Evolutionary conservation across 2,888 invertebrate species (phyloP).

Genomic region (Stegana nigrithorax): DNA sequence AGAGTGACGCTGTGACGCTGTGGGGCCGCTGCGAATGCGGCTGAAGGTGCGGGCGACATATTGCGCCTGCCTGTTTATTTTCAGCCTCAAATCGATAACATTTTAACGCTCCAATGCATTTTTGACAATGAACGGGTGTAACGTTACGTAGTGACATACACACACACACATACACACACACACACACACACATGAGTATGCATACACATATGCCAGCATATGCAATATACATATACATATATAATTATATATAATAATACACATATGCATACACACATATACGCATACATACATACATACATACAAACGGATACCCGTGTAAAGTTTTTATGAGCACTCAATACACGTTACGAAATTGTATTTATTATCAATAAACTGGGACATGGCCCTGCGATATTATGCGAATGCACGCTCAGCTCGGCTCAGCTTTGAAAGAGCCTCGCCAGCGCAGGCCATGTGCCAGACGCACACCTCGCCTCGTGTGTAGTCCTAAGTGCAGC

Average conservation of each 20-base stretch:
- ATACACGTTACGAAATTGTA: no score
- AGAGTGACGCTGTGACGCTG: no score
- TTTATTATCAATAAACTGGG: no score
- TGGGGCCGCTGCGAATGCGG: neutral
- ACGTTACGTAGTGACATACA: no score
- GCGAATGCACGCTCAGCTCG: no score
- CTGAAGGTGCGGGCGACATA: neutral
- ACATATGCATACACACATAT: neutral
- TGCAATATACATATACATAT: neutral
- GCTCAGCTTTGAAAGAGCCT: no score
- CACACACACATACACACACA: neutral
- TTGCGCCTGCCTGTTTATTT: slow-evolving; percentile 40
- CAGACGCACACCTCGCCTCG: no score
- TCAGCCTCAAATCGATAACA: slow-evolving; percentile 51
- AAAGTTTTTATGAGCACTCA: no score
- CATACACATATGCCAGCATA: neutral
- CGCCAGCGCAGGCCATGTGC: no score
- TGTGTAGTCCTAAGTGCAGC: no score
- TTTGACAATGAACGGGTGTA: slow-evolving; percentile 22
- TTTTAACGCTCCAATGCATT: slow-evolving; percentile 55
- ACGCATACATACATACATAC: neutral
- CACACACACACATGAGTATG: neutral
- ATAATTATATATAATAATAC: neutral
- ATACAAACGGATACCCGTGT: neutral
- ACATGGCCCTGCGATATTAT: no score